phyloP scores from a whole-genome alignment of 64 coral and sea anemone species.

The Trachythela sp. region DNA sequence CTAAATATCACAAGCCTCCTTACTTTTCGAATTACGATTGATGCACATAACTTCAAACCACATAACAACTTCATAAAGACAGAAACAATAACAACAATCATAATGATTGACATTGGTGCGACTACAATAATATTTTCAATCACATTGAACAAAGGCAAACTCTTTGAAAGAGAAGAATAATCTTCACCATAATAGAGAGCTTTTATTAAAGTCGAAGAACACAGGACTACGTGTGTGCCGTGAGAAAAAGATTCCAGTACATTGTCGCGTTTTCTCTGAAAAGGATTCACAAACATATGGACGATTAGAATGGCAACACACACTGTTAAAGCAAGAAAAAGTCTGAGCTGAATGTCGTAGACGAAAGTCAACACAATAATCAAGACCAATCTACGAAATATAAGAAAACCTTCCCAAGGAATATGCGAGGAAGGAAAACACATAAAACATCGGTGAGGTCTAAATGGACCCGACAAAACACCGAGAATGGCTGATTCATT shows the following conservation, averaged over 20 bases:
- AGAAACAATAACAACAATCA: too few relatives aligned
- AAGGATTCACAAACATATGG: not conserved
- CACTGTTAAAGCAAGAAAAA: not conserved
- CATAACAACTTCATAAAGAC: too few relatives aligned
- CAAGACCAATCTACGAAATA: not conserved
- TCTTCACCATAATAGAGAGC: too few relatives aligned
- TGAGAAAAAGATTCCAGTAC: not conserved
- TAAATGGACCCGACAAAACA: not conserved
- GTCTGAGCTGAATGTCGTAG: not conserved
- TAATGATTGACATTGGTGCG: too few relatives aligned
- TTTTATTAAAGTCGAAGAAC: too few relatives aligned
- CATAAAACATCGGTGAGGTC: not conserved
- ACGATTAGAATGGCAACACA: not conserved
- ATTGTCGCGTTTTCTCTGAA: not conserved
- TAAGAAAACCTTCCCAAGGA: conserved; percentile 4
- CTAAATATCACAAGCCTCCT: too few relatives aligned
- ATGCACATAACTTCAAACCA: too few relatives aligned
- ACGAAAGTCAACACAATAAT: not conserved
- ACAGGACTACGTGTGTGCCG: too few relatives aligned
- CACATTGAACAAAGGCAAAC: too few relatives aligned
- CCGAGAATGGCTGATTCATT: not conserved
- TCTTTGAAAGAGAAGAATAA: too few relatives aligned
- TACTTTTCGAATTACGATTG: too few relatives aligned
- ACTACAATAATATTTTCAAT: not conserved
- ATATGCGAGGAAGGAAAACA: not conserved